Percentiles rank a stretch among this genome's conserved stretches.
Evolutionary conservation across 2,797 vertebrate species (phyloP).

Genomic region (Sylvia borin): DNA sequence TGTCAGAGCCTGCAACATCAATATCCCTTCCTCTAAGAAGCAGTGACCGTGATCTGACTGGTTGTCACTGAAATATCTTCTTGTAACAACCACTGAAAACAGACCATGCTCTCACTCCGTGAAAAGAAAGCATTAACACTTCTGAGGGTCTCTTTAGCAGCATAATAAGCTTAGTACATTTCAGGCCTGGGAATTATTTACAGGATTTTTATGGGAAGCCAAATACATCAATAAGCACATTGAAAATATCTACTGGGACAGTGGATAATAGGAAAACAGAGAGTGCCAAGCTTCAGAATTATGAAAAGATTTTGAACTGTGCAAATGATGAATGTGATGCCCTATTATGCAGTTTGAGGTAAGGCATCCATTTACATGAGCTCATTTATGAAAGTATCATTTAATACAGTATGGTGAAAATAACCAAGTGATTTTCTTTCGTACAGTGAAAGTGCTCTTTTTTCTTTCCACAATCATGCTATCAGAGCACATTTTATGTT

Average conservation of each 20-base stretch:
- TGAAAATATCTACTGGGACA: background rate
- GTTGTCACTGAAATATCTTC: background rate
- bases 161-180: background rate
- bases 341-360: background rate
- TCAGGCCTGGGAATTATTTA: conserved; percentile 15
- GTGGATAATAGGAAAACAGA: background rate
- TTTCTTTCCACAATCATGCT: background rate
- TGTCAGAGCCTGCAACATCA: background rate
- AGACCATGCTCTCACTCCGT: background rate
- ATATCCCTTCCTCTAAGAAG: background rate
- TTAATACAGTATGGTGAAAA: background rate
- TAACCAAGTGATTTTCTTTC: background rate
- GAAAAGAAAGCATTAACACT: background rate
- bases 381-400: background rate
- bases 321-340: background rate
- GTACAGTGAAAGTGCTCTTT: background rate
- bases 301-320: background rate
- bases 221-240: background rate
- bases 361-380: background rate
- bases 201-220: background rate
- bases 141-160: background rate
- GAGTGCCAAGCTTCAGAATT: background rate
- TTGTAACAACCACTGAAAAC: background rate
- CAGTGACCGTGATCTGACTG: background rate
- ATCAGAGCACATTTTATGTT: background rate